Evolutionary conservation across 1,140 invertebrate genomes (phyloP).

Genomic region (Lamellibrachia luymesi): DNA sequence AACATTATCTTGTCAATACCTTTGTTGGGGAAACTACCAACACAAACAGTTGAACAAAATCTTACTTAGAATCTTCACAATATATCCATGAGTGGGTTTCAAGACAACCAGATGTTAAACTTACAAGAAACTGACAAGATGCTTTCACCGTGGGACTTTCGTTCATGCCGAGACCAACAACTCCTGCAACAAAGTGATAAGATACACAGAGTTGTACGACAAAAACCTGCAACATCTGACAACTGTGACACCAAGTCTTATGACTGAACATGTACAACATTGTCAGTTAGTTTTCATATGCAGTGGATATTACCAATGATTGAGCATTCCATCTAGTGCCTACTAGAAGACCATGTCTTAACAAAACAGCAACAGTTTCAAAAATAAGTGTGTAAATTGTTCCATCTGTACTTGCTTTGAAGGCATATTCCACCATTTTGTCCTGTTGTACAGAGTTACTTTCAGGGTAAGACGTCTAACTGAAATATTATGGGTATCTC

Average conservation of each 20-base stretch:
- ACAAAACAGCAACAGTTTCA: background rate
- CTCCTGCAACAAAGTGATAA: conserved; percentile 51
- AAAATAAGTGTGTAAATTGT: background rate
- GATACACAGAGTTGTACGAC: background rate
- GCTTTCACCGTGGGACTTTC: conserved; percentile 66
- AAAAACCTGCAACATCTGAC: too few relatives aligned
- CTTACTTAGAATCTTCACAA: background rate
- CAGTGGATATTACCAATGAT: background rate
- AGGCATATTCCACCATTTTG: background rate
- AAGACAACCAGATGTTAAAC: conserved; percentile 20
- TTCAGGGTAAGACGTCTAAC: too few relatives aligned
- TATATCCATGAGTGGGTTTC: background rate
- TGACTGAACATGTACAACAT: too few relatives aligned
- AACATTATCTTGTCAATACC: background rate
- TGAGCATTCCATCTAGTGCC: background rate
- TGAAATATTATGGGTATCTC: too few relatives aligned
- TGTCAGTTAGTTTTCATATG: too few relatives aligned
- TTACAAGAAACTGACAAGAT: conserved; percentile 61
- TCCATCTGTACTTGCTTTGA: background rate
- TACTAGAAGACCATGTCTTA: background rate
- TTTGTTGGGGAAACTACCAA: background rate
- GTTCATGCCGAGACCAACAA: conserved; percentile 62
- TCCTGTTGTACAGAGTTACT: too few relatives aligned
- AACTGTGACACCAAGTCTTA: too few relatives aligned
- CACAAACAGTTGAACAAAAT: background rate